Evolutionary conservation across 2,888 invertebrate species (phyloP), one percentile per base, ranked within the genome.

Genomic region (Dione juno): DNA sequence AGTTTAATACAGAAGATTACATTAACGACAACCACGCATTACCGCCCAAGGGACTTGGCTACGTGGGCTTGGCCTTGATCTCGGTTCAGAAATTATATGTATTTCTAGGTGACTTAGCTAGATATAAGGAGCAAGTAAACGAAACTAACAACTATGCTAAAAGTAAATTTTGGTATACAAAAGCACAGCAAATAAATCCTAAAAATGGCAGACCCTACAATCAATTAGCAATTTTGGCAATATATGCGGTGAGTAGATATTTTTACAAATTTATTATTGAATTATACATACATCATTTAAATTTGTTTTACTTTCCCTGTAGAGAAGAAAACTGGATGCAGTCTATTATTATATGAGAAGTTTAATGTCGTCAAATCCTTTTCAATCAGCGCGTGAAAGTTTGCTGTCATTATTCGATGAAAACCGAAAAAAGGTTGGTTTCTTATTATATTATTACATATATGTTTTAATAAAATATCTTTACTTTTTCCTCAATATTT

Each of bases 341-440:
- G 97, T 99, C 8, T 99, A 98, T 89, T 98, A 97, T 89, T 98
- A 98, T 85, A 98, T 98, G 97, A 95, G 99, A 80, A 98, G 98
- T 88, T 93, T 99, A 79, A 97, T 98, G 95, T 97, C 98, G 70
- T 97, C 98, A 53, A 98, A 98, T 94, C 97, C 98, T 1, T 97
- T 98, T 84, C 95, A 96, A 76, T 97, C 98, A 1, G 98, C 98
- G n/a, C 95, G 96, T 78, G 98, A 99, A 92, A 97, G 96, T 89
- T 94, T 99, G 35, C 94, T 97, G 79, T 95, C 96, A 14, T 92
- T 99, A 71, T 98, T 98, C 86, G 98, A 99, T 87, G 98, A 99
- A 89, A 97, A 97, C 79, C 95, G 98, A 65, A 98, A 97, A 91
- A 98, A 97, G 95, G 97, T 64, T 40, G 16, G 37, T 37, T 37